A percentile compares a stretch with the other conserved stretches of the same genome.
Conservation (phyloP, 2,797 vertebrate genomes). For the Toxotes lorentzi region DNA sequence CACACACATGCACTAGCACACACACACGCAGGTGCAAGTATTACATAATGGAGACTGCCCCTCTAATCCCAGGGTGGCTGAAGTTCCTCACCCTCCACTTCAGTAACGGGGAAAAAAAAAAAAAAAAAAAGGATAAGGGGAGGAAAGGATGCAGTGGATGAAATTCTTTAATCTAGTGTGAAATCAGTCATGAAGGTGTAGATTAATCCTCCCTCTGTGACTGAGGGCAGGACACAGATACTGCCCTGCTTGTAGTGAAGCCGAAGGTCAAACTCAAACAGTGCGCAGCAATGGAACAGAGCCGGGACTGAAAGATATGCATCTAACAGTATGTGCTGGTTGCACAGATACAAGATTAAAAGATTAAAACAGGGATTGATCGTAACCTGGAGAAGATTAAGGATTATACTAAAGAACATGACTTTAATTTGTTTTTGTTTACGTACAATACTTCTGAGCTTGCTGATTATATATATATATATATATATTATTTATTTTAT, state of each 20-base stretch:
- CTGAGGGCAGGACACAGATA: conserved; percentile 26
- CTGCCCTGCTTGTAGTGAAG: conserved; percentile 31
- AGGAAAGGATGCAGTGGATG: conserved; percentile 32
- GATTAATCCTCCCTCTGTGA: conserved; percentile 58
- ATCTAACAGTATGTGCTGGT: conserved; percentile 25
- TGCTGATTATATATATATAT: too few relatives aligned
- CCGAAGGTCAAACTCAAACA: conserved; percentile 65
- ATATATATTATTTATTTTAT: too few relatives aligned
- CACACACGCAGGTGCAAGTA: conserved; percentile 16
- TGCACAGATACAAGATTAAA: conserved; percentile 38
- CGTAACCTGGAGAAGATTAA: conserved; percentile 29
- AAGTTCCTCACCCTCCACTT: conserved; percentile 37
- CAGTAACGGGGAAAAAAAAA: background rate
- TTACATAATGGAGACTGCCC: conserved; percentile 52
- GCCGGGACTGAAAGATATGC: conserved; percentile 29
- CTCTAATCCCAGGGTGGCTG: conserved; percentile 40
- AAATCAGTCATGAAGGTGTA: conserved; percentile 62
- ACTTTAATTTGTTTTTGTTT: conserved; percentile 21
- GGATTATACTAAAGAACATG: background rate
- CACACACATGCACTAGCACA: background rate
- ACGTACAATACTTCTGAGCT: background rate
- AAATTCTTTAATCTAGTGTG: conserved; percentile 65
- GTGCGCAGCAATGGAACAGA: conserved; percentile 13
- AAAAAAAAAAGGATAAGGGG: conserved; percentile 16
- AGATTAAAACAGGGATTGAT: conserved; percentile 27